Base-by-base conservation (phyloP, 2,113 vertebrate genomes). In the Orientallactaga bullata region DNA sequence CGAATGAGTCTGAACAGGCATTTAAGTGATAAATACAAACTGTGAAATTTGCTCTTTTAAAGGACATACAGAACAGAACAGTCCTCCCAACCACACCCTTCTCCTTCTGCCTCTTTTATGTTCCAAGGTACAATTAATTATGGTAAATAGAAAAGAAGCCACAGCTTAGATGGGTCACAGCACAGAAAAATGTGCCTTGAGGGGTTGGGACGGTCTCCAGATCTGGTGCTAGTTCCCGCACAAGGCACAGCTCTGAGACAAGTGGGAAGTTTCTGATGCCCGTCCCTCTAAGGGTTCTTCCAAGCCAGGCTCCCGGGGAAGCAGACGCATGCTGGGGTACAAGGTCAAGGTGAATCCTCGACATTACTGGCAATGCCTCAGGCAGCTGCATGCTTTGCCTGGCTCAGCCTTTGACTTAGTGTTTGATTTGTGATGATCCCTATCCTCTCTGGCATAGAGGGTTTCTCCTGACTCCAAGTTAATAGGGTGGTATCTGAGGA, bases 31-130 rank as follows among this genome's bases (percentile, higher is more conserved):
- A 96, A 96, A 93, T 55, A 95, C 74, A 90, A 95, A 94, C 95
- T 93, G 96, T 92, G 94, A 96, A 91, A 96, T 88, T 93, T 97
- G 94, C 85, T 97, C 93, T 96, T 97, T 96, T 93, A 96, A 94
- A 93, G 78, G 68, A 85, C 51, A 42, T 76, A 60, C 71, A 84
- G 79, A 96, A 89, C 84, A 91, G 84, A 35, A 21, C 47, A 89
- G 82, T 91, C 68, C 80, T 94, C 83, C 89, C 55, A 15, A 9
- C 58, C 90, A 95, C 21, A 24, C 88, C 93, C 89, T 94, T 95
- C 77, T 90, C 85, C 84, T 93, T 85, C 93, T 94, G 79, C 77
- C 91, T 93, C 89, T 95, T 89, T 96, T 66, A 71, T 94, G 88
- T 92, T 89, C 84, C 79, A 90, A 93, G 86, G 90, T 93, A 12